phyloP scores from a whole-genome alignment of 2,113 vertebrate species.

The Cygnus atratus region DNA sequence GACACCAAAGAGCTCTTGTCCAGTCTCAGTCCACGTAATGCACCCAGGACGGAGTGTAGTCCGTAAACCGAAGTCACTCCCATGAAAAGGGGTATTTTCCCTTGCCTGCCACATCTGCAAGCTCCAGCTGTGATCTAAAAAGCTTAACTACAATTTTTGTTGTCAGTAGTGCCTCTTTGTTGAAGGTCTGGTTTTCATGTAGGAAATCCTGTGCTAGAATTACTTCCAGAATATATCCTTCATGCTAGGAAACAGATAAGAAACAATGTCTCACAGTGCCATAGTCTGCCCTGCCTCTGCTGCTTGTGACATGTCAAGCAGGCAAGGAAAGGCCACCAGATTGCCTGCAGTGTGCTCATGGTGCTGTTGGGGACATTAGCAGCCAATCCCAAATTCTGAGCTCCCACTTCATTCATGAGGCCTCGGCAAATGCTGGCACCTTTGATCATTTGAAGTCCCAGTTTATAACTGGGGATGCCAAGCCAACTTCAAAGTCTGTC shows the following conservation, averaged over 20 bases:
- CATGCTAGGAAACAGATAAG: not conserved
- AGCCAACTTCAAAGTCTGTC: constrained; percentile 54
- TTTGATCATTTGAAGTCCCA: constrained; percentile 48
- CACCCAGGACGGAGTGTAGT: not conserved
- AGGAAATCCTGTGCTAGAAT: constrained; percentile 17
- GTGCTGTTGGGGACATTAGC: constrained; percentile 2
- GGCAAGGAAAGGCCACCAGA: constrained; percentile 23
- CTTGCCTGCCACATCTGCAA: not conserved
- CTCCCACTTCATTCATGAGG: constrained; percentile 3
- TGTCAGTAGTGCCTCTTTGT: constrained; percentile 13
- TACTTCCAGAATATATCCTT: not conserved
- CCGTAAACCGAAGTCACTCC: not conserved
- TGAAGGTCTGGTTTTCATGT: not conserved
- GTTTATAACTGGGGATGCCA: constrained; percentile 31
- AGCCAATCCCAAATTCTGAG: constrained; percentile 2
- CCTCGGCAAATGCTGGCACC: constrained; percentile 34
- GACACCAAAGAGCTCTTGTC: not conserved
- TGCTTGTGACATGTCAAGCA: not conserved
- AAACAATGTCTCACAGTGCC: not conserved
- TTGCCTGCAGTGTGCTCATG: not conserved
- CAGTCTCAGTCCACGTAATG: not conserved
- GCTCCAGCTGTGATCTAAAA: constrained; percentile 36
- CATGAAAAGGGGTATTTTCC: not conserved
- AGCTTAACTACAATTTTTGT: not conserved
- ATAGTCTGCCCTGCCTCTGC: not conserved